Evolutionary conservation across 2,113 vertebrate genomes (phyloP).

Genomic region (Gobio gobio): DNA sequence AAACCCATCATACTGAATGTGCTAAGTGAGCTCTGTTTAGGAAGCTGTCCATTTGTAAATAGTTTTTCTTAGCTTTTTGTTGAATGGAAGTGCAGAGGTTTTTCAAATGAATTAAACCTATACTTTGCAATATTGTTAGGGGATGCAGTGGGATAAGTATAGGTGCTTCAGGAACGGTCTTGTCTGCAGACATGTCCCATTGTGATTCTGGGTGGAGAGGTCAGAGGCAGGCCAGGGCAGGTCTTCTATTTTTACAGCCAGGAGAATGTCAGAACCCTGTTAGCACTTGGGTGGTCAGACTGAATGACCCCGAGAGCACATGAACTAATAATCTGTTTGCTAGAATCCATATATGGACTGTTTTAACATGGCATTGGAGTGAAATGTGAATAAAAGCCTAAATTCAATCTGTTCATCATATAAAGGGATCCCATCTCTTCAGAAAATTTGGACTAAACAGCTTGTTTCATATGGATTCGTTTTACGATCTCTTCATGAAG

Average conservation of each 20-base stretch:
- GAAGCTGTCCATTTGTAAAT: background rate
- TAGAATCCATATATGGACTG: background rate
- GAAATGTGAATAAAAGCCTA: too few relatives aligned
- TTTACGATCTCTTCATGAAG: too few relatives aligned
- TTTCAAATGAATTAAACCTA: background rate
- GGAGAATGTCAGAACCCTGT: slow-evolving; percentile 46
- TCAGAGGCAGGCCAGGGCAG: slow-evolving; percentile 63
- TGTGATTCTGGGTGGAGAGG: slow-evolving; percentile 56
- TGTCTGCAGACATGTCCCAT: slow-evolving; percentile 34
- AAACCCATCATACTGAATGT: background rate
- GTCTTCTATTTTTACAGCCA: slow-evolving; percentile 65
- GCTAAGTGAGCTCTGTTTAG: background rate
- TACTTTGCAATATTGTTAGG: background rate
- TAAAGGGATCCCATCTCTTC: too few relatives aligned
- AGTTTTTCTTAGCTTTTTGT: background rate
- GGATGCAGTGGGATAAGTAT: slow-evolving; percentile 6
- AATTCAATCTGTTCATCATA: too few relatives aligned
- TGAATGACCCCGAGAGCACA: slow-evolving; percentile 31
- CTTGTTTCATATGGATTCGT: too few relatives aligned
- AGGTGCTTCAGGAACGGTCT: slow-evolving; percentile 36
- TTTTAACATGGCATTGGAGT: background rate
- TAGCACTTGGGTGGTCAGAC: slow-evolving; percentile 53
- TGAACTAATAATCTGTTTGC: background rate
- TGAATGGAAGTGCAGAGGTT: background rate
- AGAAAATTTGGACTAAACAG: too few relatives aligned